These are phyloP conservation scores for Cephus rjabovi DNA, from an alignment of 2,888 invertebrate species.

Conservation along the genomic window DNA sequence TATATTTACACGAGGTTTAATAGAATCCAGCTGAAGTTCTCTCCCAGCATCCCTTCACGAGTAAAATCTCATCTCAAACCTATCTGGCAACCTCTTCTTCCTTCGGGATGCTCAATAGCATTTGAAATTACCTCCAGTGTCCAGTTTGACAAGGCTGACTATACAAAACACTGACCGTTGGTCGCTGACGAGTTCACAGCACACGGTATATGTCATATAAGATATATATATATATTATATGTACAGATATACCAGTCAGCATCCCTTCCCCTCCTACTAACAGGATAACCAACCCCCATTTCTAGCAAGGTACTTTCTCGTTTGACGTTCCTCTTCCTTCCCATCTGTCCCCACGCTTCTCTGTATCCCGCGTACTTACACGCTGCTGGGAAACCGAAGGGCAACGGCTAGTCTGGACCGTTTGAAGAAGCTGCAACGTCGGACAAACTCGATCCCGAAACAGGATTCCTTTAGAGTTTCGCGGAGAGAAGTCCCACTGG, in stretches of 20 bases:
- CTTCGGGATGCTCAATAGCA: background rate
- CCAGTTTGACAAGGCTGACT: constrained; percentile 20
- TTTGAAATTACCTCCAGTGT: constrained; percentile 18
- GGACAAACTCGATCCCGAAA: constrained; percentile 61
- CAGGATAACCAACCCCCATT: background rate
- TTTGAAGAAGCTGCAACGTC: constrained; percentile 51
- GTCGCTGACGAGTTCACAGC: constrained; percentile 10
- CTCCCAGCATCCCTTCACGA: background rate
- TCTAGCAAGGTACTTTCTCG: background rate
- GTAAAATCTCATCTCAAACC: background rate
- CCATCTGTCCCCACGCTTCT: background rate
- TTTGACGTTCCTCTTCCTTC: background rate
- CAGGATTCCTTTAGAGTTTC: constrained; percentile 55
- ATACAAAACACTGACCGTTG: constrained; percentile 36
- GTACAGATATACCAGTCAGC: background rate
- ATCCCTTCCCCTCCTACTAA: background rate
- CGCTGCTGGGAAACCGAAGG: constrained; percentile 44
- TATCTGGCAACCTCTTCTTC: background rate
- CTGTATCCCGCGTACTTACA: constrained; percentile 22
- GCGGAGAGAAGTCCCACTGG: background rate
- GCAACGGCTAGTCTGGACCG: constrained; percentile 58
- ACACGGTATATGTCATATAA: background rate
- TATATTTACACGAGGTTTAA: background rate
- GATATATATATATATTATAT: background rate
- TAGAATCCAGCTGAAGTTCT: background rate